phyloP scores from a whole-genome alignment of 2,888 invertebrate species.

The Heteromyza rotundicornis region DNA sequence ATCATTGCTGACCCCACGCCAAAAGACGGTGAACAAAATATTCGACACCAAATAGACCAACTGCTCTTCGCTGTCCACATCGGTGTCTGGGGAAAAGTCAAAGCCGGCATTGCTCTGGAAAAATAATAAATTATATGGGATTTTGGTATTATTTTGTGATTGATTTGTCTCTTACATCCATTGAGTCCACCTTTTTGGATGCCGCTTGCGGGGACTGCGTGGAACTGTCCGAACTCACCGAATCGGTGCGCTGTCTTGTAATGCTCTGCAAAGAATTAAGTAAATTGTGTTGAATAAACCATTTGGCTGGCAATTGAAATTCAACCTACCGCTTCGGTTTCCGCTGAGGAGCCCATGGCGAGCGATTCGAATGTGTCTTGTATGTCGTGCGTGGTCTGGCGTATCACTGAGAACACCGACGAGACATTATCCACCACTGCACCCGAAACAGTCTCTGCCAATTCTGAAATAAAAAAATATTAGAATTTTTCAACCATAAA shows the following conservation, averaged over 20 bases:
- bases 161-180: too few species aligned
- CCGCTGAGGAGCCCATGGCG: conserved; percentile 48
- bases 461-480: conserved; percentile 48
- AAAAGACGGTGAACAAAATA: conserved; percentile 67
- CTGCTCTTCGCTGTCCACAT: conserved; percentile 65
- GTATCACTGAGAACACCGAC: conserved; percentile 64
- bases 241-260: conserved; percentile 36
- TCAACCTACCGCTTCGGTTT: conserved; percentile 37
- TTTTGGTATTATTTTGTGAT: too few species aligned
- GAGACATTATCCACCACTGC: conserved; percentile 65
- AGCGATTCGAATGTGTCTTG: conserved; percentile 62
- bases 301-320: neutral
- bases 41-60: conserved; percentile 67
- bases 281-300: too few species aligned
- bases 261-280: conserved; percentile 20
- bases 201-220: too few species aligned
- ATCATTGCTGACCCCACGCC: conserved; percentile 68
- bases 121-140: too few species aligned
- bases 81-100: conserved; percentile 56
- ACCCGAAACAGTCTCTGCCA: conserved; percentile 64
- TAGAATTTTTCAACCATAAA: neutral
- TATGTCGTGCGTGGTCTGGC: conserved; percentile 63
- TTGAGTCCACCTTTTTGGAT: too few species aligned
- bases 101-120: conserved; percentile 41
- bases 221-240: too few species aligned